phyloP scores from a whole-genome alignment of 53 echinoderm and acorn worm species.

The Temnopleurus reevesii region DNA sequence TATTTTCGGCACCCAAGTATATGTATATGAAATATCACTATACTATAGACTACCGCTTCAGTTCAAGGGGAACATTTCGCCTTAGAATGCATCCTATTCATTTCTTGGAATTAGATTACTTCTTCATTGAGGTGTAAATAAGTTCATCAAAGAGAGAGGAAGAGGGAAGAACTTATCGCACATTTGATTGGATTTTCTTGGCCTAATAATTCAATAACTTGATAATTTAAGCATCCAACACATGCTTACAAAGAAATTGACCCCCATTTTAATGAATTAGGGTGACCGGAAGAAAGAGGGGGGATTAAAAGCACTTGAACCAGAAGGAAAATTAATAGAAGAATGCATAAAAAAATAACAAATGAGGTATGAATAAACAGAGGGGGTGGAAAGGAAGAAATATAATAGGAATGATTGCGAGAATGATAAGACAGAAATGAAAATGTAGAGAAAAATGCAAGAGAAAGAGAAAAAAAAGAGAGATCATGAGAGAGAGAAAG shows the following conservation, averaged over 20 bases:
- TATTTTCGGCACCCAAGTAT: no score
- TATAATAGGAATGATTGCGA: no score
- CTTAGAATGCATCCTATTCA: not conserved
- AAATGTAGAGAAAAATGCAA: no score
- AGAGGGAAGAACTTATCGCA: not conserved
- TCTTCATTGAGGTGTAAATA: not conserved
- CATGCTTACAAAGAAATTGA: constrained; percentile 10
- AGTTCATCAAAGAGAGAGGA: not conserved
- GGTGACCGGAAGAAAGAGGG: not conserved
- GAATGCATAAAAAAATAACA: no score
- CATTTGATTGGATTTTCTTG: not conserved
- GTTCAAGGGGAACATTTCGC: no score
- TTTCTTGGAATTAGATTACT: not conserved
- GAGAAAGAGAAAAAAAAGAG: not conserved
- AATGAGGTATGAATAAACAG: no score
- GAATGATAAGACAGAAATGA: no score
- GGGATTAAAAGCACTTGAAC: not conserved
- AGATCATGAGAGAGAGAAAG: not conserved
- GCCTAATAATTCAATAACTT: not conserved
- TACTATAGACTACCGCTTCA: no score
- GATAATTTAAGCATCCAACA: not conserved
- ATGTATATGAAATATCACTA: no score
- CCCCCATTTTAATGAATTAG: not conserved
- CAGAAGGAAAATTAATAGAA: no score
- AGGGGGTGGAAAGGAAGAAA: no score